Percentiles rank a stretch among this genome's conserved stretches.
phyloP scores from a whole-genome alignment of 2,888 invertebrate species.

The Noctua fimbriata region DNA sequence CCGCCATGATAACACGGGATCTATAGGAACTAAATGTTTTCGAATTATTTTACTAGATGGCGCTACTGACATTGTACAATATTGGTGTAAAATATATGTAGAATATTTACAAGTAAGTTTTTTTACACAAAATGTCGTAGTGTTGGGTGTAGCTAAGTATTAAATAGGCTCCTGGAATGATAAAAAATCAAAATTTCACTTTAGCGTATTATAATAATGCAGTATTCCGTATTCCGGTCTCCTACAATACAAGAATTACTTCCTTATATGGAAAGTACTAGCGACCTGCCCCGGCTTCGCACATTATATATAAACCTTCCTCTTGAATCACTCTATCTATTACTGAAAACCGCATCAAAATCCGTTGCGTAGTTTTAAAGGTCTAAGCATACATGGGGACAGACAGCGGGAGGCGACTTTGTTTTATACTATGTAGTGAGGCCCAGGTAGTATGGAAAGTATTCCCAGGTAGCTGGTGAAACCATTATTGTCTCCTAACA shows the following conservation, averaged over 20 bases:
- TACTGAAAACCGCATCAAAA: too few species aligned
- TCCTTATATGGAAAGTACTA: background rate
- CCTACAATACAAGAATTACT: background rate
- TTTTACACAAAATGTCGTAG: background rate
- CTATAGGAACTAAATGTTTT: conserved; percentile 23
- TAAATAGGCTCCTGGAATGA: background rate
- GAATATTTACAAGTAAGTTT: background rate
- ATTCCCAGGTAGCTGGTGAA: conserved; percentile 9
- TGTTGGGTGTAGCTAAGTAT: background rate
- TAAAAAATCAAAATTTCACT: background rate
- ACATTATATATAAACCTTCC: too few species aligned
- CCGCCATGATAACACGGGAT: conserved; percentile 25
- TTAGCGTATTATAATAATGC: background rate
- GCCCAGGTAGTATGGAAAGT: too few species aligned
- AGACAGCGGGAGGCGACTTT: too few species aligned
- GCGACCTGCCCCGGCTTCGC: too few species aligned
- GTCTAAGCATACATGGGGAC: too few species aligned
- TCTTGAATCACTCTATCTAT: too few species aligned
- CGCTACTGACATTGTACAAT: conserved; percentile 7
- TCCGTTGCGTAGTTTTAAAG: too few species aligned
- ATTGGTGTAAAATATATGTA: background rate
- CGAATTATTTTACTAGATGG: conserved; percentile 23
- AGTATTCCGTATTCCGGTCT: background rate
- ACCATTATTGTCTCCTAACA: conserved; percentile 22
- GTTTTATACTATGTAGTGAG: too few species aligned